Percentiles rank a stretch among this genome's conserved stretches.
Evolutionary conservation across 1,140 invertebrate species (phyloP).

Genomic region (Melipona quadrifasciata): DNA sequence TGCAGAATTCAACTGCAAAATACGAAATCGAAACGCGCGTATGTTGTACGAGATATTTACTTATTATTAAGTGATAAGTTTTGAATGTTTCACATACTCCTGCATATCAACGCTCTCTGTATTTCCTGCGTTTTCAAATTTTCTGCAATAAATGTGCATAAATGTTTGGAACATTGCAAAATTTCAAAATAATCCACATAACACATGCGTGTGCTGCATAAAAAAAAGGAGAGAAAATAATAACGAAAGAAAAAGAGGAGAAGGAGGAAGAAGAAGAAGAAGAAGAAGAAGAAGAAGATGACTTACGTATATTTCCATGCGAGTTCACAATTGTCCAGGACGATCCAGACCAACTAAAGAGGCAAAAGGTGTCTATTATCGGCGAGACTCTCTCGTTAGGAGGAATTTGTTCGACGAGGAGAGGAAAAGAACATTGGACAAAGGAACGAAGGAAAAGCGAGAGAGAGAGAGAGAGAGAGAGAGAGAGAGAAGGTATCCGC

Average conservation of each 20-base stretch:
- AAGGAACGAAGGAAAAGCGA: not conserved
- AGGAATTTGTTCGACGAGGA: slow-evolving; percentile 30
- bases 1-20: no score
- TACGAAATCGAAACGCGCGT: no score
- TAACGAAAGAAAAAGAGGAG: no score
- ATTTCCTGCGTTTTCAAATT: no score
- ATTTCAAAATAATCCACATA: not conserved
- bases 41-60: no score
- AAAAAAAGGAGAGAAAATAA: not conserved
- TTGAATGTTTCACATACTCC: no score
- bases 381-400: slow-evolving; percentile 51
- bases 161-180: not conserved
- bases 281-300: not conserved
- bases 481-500: not conserved
- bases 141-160: no score
- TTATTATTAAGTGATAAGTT: no score
- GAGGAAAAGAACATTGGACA: slow-evolving; percentile 3
- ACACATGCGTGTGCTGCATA: no score
- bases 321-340: slow-evolving; percentile 45
- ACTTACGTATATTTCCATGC: slow-evolving; percentile 24
- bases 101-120: no score
- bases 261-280: not conserved
- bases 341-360: slow-evolving; percentile 14
- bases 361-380: slow-evolving; percentile 51
- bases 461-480: not conserved